A percentile compares a stretch with the other conserved stretches of the same genome.
phyloP scores from a whole-genome alignment of 2,797 vertebrate species.

The Nyctalus aviator region DNA sequence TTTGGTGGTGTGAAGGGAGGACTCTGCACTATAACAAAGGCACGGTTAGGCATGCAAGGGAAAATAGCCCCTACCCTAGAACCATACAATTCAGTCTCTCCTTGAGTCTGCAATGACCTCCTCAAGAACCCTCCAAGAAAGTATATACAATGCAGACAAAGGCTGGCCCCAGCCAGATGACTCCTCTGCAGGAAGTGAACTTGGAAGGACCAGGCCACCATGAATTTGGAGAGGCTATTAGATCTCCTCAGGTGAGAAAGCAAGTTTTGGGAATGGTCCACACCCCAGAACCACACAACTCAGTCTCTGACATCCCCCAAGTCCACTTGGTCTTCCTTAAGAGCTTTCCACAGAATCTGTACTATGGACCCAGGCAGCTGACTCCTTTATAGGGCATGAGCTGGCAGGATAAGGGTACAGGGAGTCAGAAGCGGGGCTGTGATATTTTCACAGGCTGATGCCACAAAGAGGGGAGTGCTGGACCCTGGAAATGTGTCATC shows the following conservation, averaged over 20 bases:
- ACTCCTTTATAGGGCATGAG: not conserved
- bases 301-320: not conserved
- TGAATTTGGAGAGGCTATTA: not conserved
- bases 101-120: not conserved
- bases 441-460: not conserved
- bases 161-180: not conserved
- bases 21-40: not conserved
- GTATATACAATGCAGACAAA: not conserved
- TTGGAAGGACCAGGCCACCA: not conserved
- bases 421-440: not conserved
- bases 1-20: not conserved
- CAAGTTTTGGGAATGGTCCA: not conserved
- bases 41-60: not conserved
- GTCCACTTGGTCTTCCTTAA: not conserved
- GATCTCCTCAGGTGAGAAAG: not conserved
- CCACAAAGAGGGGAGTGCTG: not conserved
- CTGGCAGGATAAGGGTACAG: not conserved
- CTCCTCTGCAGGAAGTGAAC: not conserved
- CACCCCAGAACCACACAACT: not conserved
- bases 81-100: not conserved
- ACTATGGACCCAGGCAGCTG: not conserved
- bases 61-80: not conserved
- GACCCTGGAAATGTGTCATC: not conserved
- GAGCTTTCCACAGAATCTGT: not conserved
- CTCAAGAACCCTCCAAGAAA: not conserved